These are phyloP conservation scores for Chelidonichthys spinosus DNA, from an alignment of 2,797 vertebrate species.

Conservation along the genomic window DNA sequence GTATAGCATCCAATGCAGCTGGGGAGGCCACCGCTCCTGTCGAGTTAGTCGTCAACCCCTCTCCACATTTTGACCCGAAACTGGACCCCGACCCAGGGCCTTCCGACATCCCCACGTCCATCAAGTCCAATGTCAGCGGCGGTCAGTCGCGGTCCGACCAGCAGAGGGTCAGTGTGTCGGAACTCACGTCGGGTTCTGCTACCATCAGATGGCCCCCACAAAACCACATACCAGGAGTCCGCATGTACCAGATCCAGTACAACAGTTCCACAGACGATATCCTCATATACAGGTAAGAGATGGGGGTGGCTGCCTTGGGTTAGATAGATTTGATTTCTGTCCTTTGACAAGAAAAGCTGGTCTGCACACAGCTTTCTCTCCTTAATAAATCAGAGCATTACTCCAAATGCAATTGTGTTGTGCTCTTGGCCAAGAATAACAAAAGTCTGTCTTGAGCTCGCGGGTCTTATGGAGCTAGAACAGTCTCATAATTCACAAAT, in stretches of 20 bases:
- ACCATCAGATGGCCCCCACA: constrained; percentile 91
- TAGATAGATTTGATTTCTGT: not conserved
- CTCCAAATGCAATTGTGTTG: not conserved
- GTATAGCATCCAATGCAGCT: constrained; percentile 94
- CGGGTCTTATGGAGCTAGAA: no score
- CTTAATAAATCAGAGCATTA: not conserved
- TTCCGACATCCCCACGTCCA: constrained; percentile 88
- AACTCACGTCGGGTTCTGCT: constrained; percentile 89
- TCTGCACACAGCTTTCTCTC: not conserved
- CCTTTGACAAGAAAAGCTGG: not conserved
- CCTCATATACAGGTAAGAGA: constrained; percentile 91
- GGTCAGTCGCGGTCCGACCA: constrained; percentile 79
- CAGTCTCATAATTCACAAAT: no score
- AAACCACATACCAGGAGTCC: constrained; percentile 88
- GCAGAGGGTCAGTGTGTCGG: constrained; percentile 87
- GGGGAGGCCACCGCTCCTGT: constrained; percentile 92
- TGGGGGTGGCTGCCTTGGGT: not conserved
- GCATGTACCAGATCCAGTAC: constrained; percentile 97
- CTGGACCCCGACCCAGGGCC: constrained; percentile 85
- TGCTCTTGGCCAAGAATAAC: no score
- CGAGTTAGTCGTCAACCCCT: constrained; percentile 88
- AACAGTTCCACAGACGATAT: constrained; percentile 94
- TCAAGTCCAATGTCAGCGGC: constrained; percentile 85
- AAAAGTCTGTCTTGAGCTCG: no score
- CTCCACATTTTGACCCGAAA: constrained; percentile 88